These are phyloP conservation scores for Lineus longissimus DNA, from an alignment of 1,140 invertebrate species.

Conservation along the genomic window DNA sequence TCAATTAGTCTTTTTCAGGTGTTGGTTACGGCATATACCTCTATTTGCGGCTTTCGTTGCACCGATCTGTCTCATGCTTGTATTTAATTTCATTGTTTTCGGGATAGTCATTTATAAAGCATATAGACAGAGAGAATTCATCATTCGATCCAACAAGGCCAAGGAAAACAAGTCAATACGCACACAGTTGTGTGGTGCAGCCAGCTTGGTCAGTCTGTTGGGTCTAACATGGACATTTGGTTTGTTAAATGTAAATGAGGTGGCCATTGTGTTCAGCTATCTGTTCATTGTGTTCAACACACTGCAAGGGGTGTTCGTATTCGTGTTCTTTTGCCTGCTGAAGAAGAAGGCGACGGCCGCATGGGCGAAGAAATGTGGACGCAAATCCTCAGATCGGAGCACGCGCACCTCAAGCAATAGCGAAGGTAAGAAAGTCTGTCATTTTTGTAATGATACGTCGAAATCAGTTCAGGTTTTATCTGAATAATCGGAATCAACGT, in stretches of 20 bases:
- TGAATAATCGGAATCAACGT: too few species aligned
- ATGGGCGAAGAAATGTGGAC: conserved; percentile 46
- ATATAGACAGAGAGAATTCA: conserved; percentile 16
- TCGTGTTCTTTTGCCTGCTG: conserved; percentile 56
- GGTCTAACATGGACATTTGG: conserved; percentile 60
- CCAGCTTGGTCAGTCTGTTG: conserved; percentile 57
- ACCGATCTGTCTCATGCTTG: conserved; percentile 54
- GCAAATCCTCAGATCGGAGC: too few species aligned
- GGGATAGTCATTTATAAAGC: conserved; percentile 51
- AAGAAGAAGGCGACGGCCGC: conserved; percentile 54
- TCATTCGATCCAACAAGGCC: conserved; percentile 34
- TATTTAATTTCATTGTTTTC: conserved; percentile 55
- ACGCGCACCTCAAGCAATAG: too few species aligned
- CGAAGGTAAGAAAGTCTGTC: too few species aligned
- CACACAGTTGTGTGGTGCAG: conserved; percentile 55
- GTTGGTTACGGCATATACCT: conserved; percentile 44
- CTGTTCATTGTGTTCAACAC: conserved; percentile 58
- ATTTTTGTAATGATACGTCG: too few species aligned
- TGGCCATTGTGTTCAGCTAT: conserved; percentile 54
- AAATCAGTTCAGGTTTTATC: too few species aligned
- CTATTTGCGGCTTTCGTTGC: conserved; percentile 55
- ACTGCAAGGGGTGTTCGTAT: conserved; percentile 58
- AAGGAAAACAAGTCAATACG: conserved; percentile 16
- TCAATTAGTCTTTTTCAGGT: conserved; percentile 36
- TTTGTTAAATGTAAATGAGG: conserved; percentile 51